These are phyloP conservation scores for Papilio protenor DNA, from an alignment of 2,888 invertebrate genomes.

Conservation along the genomic window DNA sequence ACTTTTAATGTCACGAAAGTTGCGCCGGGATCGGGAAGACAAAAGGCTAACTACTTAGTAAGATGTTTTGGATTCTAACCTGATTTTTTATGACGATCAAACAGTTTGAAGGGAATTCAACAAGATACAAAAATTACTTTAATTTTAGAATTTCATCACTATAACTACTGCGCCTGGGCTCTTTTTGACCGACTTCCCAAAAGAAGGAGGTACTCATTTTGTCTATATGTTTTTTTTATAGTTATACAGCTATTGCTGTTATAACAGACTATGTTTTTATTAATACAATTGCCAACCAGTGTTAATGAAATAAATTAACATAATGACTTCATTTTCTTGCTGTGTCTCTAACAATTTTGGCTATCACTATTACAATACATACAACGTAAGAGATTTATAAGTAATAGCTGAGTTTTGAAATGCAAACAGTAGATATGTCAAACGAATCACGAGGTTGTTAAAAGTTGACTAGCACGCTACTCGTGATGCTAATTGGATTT, in stretches of 20 bases:
- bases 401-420: slow-evolving; percentile 12
- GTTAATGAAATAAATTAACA: too few species aligned
- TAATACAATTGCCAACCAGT: too few species aligned
- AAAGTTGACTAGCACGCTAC: slow-evolving; percentile 29
- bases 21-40: slow-evolving; percentile 8
- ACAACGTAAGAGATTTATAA: not conserved
- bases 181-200: too few species aligned
- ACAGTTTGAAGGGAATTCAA: not conserved
- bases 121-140: not conserved
- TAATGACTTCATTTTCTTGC: too few species aligned
- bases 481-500: slow-evolving; percentile 31
- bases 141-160: too few species aligned
- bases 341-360: too few species aligned
- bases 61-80: not conserved
- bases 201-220: too few species aligned
- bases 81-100: not conserved
- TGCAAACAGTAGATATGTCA: slow-evolving; percentile 27
- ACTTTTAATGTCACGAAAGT: slow-evolving; percentile 28
- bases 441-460: slow-evolving; percentile 24
- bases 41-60: not conserved
- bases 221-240: too few species aligned
- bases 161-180: too few species aligned
- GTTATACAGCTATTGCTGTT: too few species aligned
- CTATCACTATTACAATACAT: not conserved
- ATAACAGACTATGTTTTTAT: too few species aligned